phyloP scores from a whole-genome alignment of 2,888 invertebrate species.

The Sclerodermus sp. region DNA sequence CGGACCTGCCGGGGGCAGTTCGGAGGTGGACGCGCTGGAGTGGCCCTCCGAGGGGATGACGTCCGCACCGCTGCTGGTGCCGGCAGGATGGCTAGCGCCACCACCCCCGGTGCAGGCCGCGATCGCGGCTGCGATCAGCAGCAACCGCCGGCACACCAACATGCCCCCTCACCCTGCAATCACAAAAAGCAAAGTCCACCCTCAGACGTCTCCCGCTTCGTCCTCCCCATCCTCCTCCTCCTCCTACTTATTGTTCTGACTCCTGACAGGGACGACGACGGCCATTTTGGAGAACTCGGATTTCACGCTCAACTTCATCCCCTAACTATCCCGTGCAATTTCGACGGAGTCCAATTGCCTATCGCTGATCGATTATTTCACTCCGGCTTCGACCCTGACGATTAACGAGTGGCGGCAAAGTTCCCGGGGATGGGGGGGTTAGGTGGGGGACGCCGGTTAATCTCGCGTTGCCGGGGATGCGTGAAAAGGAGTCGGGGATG shows the following conservation, averaged over 20 bases:
- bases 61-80: conserved; percentile 11
- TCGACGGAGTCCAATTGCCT: no score
- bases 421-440: no score
- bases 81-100: conserved; percentile 39
- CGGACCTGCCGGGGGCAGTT: conserved; percentile 3
- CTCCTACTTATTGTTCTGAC: conserved; percentile 5
- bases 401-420: no score
- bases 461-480: no score
- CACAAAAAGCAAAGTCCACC: neutral
- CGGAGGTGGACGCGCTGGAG: conserved; percentile 10
- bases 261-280: no score
- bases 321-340: neutral
- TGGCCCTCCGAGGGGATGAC: conserved; percentile 16
- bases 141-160: conserved; percentile 56
- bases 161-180: conserved; percentile 51
- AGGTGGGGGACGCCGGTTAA: no score
- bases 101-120: conserved; percentile 48
- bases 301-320: neutral
- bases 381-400: no score
- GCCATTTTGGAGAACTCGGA: no score
- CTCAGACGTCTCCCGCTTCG: neutral
- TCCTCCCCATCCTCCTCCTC: conserved; percentile 2
- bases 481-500: no score
- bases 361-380: no score
- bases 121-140: conserved; percentile 56